Base-by-base conservation (phyloP, 2,888 invertebrate genomes). In the Yponomeuta evonymella region DNA sequence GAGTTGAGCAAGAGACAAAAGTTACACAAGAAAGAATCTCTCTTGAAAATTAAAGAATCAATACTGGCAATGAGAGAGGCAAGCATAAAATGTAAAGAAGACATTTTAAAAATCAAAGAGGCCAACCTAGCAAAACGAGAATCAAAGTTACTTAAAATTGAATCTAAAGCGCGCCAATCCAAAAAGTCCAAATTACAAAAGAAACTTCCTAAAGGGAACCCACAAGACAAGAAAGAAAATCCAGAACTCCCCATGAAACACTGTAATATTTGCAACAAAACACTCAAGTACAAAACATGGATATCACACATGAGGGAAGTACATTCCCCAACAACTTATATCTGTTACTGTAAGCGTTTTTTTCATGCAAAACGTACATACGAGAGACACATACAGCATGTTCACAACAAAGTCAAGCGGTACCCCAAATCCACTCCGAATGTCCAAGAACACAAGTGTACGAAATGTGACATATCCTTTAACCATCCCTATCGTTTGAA, bases 301-400 rank as follows among this genome's bases (percentile, higher is more conserved):
- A 72, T 75, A 9, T 66, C 69, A 0, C 83, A 83, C 30, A 75
- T 76, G 72, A 75, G 23, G 2, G 71, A 74, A 3, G 78, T 78
- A 0, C 81, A 82, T 15, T 36, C 71, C 0, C 30, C 69, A 0
- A n/a, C 64, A 0, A 69, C 63, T 4, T 71, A 73, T 1, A 66
- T 70, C 48, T 79, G 76, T 70, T 5, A 70, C 0, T 23, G 69
- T 15, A 43, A 0, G 65, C 51, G 43, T 69, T 58, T 1, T 76
- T 77, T 48, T 79, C 79, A 73, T 75, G 74, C 12, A 12, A 69
- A 29, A 69, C 70, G 11, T 73, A 72, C 62, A 72, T 76, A 8
- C 63, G 72, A 69, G 9, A 74, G 72, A 10, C 81, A 81, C 66
- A 63, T 29, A 23, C 30, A 48, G 72, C 1, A 68, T 51, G 63